Evolutionary conservation across 2,113 vertebrate genomes (phyloP), one percentile per base, ranked within the genome.

Genomic region (Hippoglossus stenolepis): DNA sequence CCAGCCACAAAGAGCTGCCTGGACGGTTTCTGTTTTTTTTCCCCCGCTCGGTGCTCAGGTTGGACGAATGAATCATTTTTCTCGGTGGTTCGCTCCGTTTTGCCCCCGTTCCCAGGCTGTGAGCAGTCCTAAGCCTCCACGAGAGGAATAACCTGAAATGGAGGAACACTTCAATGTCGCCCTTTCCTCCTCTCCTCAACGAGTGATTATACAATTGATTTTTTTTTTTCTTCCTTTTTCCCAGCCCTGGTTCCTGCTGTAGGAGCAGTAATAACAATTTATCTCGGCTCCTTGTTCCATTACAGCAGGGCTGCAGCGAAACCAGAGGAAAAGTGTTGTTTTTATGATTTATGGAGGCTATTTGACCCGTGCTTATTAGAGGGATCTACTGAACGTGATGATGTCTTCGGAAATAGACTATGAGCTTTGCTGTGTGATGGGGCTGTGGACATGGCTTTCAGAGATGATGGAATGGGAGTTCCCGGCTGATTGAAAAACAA

Each of bases 171-270:
- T 93, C 89, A 91, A 89, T 91, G 84, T 91, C 77, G 89, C 90
- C 91, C 85, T 90, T 92, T 90, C 89, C 86, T 82, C 82, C 65
- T 88, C 89, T 92, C 85, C 75, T 88, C 89, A 74, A 84, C 84
- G 75, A 91, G 79, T 94, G 92, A 94, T 94, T 94, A 93, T 91
- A 92, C 91, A 91, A 93, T 94, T 88, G 91, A 92, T 93, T 93
- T 92, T 89, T 90, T 88, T 87, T 31, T 2, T 23, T 23, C 24
- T 79, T 77, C n/a, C 17, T 13, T 76, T 56, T 13, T 2, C 38
- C 58, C 59, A 82, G 75, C 74, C 83, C 51, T 85, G 87, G 87
- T 90, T 89, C 73, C 85, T 78, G 82, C 84, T 88, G 80, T 84
- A 87, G 80, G 87, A 90, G 77, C 92, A 89, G 91, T 92, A 94